Percentiles rank a stretch among this genome's conserved stretches.
phyloP scores from a whole-genome alignment of 1,140 invertebrate species.

The Glomeris maerens region DNA sequence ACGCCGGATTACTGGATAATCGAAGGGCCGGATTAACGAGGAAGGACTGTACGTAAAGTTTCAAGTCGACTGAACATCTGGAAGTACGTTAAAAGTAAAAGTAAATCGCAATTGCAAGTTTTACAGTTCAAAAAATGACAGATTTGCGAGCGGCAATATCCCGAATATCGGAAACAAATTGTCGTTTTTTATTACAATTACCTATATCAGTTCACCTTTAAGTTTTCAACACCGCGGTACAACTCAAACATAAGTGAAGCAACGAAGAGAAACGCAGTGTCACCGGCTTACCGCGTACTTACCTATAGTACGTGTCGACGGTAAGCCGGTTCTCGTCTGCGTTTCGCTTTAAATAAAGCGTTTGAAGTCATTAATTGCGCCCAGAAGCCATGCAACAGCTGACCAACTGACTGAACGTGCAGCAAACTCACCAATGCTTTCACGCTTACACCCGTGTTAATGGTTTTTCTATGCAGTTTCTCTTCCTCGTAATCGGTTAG shows the following conservation, averaged over 20 bases:
- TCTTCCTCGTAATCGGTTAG: background rate
- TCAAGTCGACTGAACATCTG: too few relatives aligned
- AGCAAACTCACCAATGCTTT: slow-evolving; percentile 9
- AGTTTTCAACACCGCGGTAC: background rate
- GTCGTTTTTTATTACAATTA: too few relatives aligned
- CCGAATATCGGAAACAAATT: too few relatives aligned
- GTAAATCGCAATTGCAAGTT: too few relatives aligned
- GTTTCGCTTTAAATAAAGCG: slow-evolving; percentile 19
- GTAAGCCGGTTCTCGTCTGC: too few relatives aligned
- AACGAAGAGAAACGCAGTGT: background rate
- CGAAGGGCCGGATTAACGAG: too few relatives aligned
- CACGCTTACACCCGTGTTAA: slow-evolving; percentile 8
- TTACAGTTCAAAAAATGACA: too few relatives aligned
- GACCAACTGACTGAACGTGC: background rate
- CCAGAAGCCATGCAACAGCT: background rate
- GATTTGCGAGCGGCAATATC: too few relatives aligned
- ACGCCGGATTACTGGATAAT: too few relatives aligned
- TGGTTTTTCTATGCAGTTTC: background rate
- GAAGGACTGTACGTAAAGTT: too few relatives aligned
- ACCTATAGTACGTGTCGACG: background rate
- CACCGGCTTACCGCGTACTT: background rate
- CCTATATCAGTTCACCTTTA: too few relatives aligned
- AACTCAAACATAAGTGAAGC: background rate
- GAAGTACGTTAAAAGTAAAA: too few relatives aligned
- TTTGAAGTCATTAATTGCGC: background rate